Evolutionary conservation across 2,797 vertebrate genomes (phyloP).

Genomic region (Pangasius sanitwongsei): DNA sequence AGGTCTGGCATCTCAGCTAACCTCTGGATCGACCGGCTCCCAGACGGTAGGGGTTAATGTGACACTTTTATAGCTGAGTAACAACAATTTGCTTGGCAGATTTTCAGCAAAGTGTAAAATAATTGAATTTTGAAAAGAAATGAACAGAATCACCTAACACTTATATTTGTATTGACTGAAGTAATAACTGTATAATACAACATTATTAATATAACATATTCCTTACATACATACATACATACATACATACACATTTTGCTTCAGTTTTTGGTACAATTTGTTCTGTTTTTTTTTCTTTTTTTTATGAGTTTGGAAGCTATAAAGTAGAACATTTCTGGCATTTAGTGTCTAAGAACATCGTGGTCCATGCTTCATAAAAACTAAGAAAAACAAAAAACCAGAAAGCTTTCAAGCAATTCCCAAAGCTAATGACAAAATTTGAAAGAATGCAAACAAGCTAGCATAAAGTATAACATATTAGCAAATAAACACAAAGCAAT

Average conservation of each 20-base stretch:
- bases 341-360: not conserved
- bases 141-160: not conserved
- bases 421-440: not conserved
- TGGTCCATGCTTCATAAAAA: not conserved
- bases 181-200: not conserved
- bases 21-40: conserved; percentile 37
- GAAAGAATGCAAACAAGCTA: conserved; percentile 7
- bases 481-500: not conserved
- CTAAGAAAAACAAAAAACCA: not conserved
- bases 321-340: not conserved
- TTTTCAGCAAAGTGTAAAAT: not conserved
- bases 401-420: not conserved
- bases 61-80: conserved; percentile 34
- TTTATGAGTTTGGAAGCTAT: not conserved
- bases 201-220: no score
- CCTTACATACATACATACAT: no score
- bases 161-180: not conserved
- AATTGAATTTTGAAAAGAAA: no score
- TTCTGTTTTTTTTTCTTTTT: not conserved
- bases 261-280: not conserved
- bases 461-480: not conserved
- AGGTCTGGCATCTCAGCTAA: conserved; percentile 16
- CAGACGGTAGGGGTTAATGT: conserved; percentile 26
- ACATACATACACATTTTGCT: no score
- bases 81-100: conserved; percentile 1